phyloP scores from a whole-genome alignment of 2,113 vertebrate species.

The Anthoscopus minutus region DNA sequence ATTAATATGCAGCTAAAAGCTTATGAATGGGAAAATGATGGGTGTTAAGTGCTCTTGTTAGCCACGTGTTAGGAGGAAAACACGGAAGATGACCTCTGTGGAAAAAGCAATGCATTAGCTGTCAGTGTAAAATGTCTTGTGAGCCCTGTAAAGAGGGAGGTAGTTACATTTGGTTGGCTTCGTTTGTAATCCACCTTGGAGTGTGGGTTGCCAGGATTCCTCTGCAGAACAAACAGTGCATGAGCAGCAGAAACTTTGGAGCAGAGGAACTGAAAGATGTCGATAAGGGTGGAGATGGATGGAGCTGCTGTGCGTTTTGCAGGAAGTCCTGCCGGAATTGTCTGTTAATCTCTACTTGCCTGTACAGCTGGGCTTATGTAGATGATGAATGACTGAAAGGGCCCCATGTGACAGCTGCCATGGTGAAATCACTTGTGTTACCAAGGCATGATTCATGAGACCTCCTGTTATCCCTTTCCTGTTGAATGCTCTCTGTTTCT shows the following conservation, averaged over 20 bases:
- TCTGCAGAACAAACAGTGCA: fast-evolving
- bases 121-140: background rate
- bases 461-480: background rate
- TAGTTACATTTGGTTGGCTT: background rate
- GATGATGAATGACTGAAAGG: background rate
- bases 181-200: fast-evolving
- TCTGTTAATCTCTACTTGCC: background rate
- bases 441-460: background rate
- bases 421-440: background rate
- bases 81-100: background rate
- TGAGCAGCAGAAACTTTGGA: background rate
- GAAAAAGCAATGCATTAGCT: background rate
- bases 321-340: background rate
- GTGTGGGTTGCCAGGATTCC: background rate
- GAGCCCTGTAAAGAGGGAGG: background rate
- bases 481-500: background rate
- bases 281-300: background rate
- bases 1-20: background rate
- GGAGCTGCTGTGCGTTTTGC: background rate
- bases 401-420: background rate
- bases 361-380: background rate
- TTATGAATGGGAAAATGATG: background rate
- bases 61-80: background rate
- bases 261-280: background rate
- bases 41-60: background rate